Base-by-base conservation (phyloP, 1,140 invertebrate species). In the Cheumatopsyche charites region DNA sequence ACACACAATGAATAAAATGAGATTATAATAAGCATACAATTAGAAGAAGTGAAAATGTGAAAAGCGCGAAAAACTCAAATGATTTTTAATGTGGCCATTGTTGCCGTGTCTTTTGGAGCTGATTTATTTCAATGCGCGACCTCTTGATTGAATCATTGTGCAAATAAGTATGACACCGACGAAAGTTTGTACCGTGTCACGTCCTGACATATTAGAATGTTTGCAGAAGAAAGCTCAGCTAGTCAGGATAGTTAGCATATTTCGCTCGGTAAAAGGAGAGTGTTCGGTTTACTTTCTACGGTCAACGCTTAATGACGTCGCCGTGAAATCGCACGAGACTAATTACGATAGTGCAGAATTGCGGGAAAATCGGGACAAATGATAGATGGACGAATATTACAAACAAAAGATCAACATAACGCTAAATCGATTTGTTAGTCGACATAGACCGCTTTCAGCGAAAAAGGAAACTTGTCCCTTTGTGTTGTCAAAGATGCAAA, bases 381-480 rank as follows among this genome's bases (percentile, higher is more conserved):
- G 29, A 36, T 36, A 36, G 29, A 36, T 36, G 29, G 29, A 36
- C 29, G 29, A 36, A 36, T 9, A 36, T 36, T 36, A 9, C 29
- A 36, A 36, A 36, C 29, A 36, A 36, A n/a, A 36, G 29, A 36
- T 36, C 29, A 4, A 36, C 29, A 36, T 36, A 36, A 9, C 29
- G 29, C 29, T 36, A 36, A 36, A 36, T 36, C 29, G 29, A 36
- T 36, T 36, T 36, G 29, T 9, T 4, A 4, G 29, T 36, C 29
- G 29, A 9, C 29, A 9, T 3, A 9, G 3, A 36, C 29, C 29
- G 9, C 29, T 36, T 36, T 36, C 9, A 3, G 23, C 42, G 5
- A 65, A 7, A 65, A 66, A 21, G 63, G 63, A 47, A 66, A 66
- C 63, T 42, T 15, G 63, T 66, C 43, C 43, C 63, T 66, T 66